A percentile compares a stretch with the other conserved stretches of the same genome.
Conservation (phyloP, 2,888 invertebrate species). For the Unio pictorum region DNA sequence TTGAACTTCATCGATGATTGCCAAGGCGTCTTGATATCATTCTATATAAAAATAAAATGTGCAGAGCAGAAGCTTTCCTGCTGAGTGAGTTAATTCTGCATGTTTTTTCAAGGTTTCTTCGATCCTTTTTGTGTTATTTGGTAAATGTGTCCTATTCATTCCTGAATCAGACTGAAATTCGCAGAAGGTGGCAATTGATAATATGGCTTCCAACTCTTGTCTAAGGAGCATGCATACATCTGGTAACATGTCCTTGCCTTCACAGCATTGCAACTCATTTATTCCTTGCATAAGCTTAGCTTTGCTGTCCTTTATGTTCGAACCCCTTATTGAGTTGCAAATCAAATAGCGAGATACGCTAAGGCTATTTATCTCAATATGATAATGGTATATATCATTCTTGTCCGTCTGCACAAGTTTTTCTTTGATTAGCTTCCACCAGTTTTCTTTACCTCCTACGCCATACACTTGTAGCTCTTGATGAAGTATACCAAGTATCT, state of each 20-base stretch:
- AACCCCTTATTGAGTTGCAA: not conserved
- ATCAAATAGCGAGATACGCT: conserved; percentile 1
- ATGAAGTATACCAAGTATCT: not conserved
- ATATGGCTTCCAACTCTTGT: too few relatives aligned
- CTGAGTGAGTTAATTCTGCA: too few relatives aligned
- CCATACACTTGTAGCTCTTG: not conserved
- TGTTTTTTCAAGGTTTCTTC: too few relatives aligned
- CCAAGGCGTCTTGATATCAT: not conserved
- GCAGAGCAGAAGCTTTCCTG: not conserved
- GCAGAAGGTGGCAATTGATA: too few relatives aligned
- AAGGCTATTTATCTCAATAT: conserved; percentile 2
- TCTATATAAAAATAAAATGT: not conserved
- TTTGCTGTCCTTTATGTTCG: not conserved
- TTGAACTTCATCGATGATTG: not conserved
- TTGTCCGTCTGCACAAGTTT: not conserved
- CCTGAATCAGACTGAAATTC: too few relatives aligned
- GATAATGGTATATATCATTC: conserved; percentile 8
- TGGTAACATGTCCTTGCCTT: too few relatives aligned
- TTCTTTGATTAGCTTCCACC: not conserved
- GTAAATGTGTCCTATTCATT: too few relatives aligned
- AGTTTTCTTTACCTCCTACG: not conserved
- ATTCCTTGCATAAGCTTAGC: not conserved
- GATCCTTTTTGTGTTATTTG: too few relatives aligned
- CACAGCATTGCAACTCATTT: not conserved
- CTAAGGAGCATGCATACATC: too few relatives aligned